Evolutionary conservation across 2,797 vertebrate genomes (phyloP), one percentile per base, ranked within the genome.

Genomic region (Coccyzus lansbergi): DNA sequence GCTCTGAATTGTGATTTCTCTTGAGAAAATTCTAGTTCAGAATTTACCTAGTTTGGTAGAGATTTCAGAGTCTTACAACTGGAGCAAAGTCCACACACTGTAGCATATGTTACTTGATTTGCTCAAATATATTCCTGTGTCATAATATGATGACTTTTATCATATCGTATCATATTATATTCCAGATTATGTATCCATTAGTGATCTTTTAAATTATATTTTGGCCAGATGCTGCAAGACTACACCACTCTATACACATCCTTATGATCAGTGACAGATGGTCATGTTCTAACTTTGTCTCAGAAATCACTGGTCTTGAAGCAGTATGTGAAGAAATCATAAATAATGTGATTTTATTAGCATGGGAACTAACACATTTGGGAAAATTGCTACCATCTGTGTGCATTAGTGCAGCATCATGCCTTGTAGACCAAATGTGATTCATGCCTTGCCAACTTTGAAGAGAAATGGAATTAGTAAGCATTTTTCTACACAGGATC

Each of bases 341-440:
- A 82, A 94, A 87, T 69, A 86, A 71, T 51, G 12, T 34, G 46
- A 72, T 62, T 93, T 93, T 93, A 94, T 86, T 88, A 88, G 29
- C 65, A 84, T 33, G 80, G 42, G 88, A 72, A 78, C 90, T 86
- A 74, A 84, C 81, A 82, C 70, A 48, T 84, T 90, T 86, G 38
- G 83, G 51, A 84, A 69, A 93, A 82, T 76, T 55, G 40, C 67
- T 86, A 16, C 83, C 74, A 92, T 92, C 86, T 96, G 90, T 42
- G 63, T 88, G n/a, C 74, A 62, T 81, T 81, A 93, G 65, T 71
- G 62, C 38, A 81, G 42, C 56, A 90, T 88, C 70, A 38, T 72
- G 80, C 21, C 53, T 81, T 88, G 62, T 62, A 82, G 38, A 82
- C 20, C 42, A 65, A n/a, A 78, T 69, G 19, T 93, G 46, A 69